Evolutionary conservation across 1,140 invertebrate species (phyloP).

Genomic region (Pollicipes pollicipes): DNA sequence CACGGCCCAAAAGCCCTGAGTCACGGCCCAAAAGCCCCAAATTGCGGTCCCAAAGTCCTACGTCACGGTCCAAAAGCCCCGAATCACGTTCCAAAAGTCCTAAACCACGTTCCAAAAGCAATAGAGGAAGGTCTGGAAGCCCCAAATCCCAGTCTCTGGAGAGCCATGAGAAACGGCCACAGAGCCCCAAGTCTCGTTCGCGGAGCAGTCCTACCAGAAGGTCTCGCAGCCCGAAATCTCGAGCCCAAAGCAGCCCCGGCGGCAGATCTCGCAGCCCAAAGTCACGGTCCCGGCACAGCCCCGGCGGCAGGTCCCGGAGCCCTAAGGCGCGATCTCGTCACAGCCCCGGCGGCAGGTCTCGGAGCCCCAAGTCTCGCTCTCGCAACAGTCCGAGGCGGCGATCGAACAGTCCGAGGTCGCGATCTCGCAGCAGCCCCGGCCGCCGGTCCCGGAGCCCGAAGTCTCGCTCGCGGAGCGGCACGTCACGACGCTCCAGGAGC

Average conservation of each 20-base stretch:
- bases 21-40: too few relatives aligned
- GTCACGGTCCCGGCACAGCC: background rate
- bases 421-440: conserved; percentile 6
- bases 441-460: background rate
- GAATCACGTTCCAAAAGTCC: too few relatives aligned
- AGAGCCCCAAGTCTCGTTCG: conserved; percentile 6
- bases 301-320: conserved; percentile 4
- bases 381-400: conserved; percentile 8
- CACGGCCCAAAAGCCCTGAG: too few relatives aligned
- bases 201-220: conserved; percentile 6
- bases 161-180: conserved; percentile 6
- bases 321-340: background rate
- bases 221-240: conserved; percentile 11
- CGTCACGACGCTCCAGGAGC: too few relatives aligned
- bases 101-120: too few relatives aligned
- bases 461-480: too few relatives aligned
- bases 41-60: too few relatives aligned
- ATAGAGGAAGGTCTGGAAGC: too few relatives aligned
- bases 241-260: background rate
- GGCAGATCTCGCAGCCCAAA: conserved; percentile 7
- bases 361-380: background rate
- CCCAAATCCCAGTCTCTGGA: too few relatives aligned
- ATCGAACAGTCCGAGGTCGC: background rate
- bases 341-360: conserved; percentile 7
- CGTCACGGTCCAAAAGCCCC: too few relatives aligned